phyloP scores from a whole-genome alignment of 2,888 invertebrate genomes.

The Nemurella pictetii region DNA sequence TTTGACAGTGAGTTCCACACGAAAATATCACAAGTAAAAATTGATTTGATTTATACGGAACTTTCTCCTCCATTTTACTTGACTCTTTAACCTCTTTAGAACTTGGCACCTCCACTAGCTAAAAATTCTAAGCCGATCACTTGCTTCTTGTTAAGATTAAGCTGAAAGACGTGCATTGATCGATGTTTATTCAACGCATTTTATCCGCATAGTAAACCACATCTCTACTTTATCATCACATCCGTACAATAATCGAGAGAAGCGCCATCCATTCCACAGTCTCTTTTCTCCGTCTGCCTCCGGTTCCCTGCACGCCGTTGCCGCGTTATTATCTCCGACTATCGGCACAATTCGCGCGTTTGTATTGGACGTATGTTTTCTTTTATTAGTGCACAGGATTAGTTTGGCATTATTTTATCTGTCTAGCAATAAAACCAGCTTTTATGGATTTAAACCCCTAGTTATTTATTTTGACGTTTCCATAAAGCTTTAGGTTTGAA shows the following conservation, averaged over 20 bases:
- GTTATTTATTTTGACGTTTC: slow-evolving; percentile 6
- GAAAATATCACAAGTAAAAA: too few relatives aligned
- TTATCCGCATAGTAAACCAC: neutral
- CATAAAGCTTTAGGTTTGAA: neutral
- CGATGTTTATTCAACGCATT: neutral
- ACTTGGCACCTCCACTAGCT: neutral
- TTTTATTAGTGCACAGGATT: slow-evolving; percentile 1
- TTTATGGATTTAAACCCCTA: slow-evolving; percentile 11
- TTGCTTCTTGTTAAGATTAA: neutral
- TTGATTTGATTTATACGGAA: too few relatives aligned
- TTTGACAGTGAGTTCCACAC: too few relatives aligned
- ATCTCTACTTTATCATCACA: neutral
- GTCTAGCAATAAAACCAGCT: slow-evolving; percentile 17
- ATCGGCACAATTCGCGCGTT: neutral
- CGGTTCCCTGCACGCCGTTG: neutral
- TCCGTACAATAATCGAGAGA: neutral
- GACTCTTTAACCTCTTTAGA: too few relatives aligned
- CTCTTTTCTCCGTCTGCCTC: neutral
- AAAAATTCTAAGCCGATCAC: neutral
- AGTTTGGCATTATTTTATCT: slow-evolving; percentile 4
- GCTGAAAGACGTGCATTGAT: neutral
- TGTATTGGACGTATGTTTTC: neutral
- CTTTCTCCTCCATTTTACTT: too few relatives aligned
- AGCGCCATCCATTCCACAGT: neutral
- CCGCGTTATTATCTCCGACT: neutral